Base-by-base conservation (phyloP, 2,797 vertebrate genomes). In the Argentina silus region DNA sequence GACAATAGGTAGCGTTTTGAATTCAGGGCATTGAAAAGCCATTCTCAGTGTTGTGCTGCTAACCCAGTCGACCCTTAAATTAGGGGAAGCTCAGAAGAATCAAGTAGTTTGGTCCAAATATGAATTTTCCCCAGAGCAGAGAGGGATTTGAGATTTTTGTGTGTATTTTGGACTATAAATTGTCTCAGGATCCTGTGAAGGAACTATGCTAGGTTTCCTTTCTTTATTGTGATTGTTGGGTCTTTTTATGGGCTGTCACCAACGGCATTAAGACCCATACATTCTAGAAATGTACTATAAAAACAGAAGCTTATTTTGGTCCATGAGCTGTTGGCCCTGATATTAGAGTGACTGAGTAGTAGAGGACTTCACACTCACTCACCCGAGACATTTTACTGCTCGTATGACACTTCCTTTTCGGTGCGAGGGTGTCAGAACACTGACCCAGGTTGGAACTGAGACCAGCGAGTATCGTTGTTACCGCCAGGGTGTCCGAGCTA, bases 81-180 rank as follows among this genome's bases (percentile, higher is more conserved):
- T 74, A 80, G 75, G 89, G 92, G 92, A 92, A 92, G 76, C 89
- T 67, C 78, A 80, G 83, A 92, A 93, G 90, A 93, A 92, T 92
- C 79, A 81, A 78, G 60, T 43, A 48, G 71, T 69, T 56, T 12
- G 12, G 85, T 75, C 79, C 76, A 76, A 78, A 80, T 78, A 80
- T 75, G 73, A 36, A 69, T 17, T 73, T 70, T 88, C 89, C 88
- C 89, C 1, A 6, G 78, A 76, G 90, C 72, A 2, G 36, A 59
- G 73, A 90, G 86, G 87, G 88, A 75, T 82, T 76, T 61, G 7
- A 62, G 85, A 79, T 77, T 80, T 84, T 88, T 83, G 67, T 87
- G 65, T 89, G 78, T 87, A 86, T 87, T 89, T 86, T 83, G 81
- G 73, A 57, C 78, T 74, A 48, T 70, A 87, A 90, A 89, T 86